These are phyloP conservation scores for Pelmatolapia mariae DNA, from an alignment of 2,113 vertebrate genomes.

Conservation along the genomic window DNA sequence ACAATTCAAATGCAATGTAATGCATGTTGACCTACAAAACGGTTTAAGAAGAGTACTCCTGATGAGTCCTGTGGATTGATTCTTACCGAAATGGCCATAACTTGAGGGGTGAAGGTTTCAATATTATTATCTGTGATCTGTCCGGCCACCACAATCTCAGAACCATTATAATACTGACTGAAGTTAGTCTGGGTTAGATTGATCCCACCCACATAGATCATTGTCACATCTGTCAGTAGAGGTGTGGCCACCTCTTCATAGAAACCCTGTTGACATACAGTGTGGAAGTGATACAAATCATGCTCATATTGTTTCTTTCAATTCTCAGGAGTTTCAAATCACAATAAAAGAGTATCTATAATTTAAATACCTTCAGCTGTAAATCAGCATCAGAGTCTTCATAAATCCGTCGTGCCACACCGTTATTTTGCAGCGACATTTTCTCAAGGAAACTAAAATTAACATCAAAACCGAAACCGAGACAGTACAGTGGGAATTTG, in stretches of 20 bases:
- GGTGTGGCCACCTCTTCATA: no score
- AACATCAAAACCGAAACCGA: neutral
- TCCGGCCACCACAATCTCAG: constrained; percentile 59
- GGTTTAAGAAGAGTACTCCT: rapidly evolving
- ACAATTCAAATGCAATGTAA: neutral
- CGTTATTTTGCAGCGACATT: neutral
- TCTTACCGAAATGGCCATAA: constrained; percentile 75
- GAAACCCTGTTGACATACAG: no score
- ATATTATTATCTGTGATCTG: constrained; percentile 69
- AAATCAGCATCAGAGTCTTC: neutral
- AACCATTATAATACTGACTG: constrained; percentile 75
- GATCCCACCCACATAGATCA: rapidly evolving
- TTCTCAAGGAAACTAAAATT: rapidly evolving
- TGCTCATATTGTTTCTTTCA: no score
- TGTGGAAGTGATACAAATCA: no score
- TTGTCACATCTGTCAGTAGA: no score
- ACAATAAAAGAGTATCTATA: neutral
- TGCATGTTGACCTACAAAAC: neutral
- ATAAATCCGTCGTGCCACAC: neutral
- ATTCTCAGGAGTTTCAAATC: rapidly evolving
- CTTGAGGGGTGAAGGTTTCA: constrained; percentile 61
- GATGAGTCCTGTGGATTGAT: neutral
- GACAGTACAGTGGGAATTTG: neutral
- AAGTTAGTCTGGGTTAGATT: neutral
- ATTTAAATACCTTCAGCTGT: neutral